These are phyloP conservation scores for Macroglossus sobrinus DNA, from an alignment of 2,113 vertebrate species.

Conservation along the genomic window DNA sequence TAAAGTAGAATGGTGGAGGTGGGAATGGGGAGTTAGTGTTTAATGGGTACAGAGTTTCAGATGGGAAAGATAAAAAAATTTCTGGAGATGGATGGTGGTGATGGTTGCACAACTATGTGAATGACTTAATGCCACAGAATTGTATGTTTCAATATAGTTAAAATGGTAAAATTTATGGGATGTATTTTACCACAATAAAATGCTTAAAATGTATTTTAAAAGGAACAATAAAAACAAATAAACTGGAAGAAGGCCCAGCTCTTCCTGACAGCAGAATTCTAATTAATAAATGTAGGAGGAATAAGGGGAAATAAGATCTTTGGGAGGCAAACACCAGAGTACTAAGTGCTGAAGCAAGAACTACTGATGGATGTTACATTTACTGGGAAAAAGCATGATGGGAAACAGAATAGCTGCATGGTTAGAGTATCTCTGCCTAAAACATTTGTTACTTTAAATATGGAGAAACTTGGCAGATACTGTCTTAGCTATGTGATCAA, in stretches of 20 bases:
- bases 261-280: neutral
- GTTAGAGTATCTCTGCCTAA: neutral
- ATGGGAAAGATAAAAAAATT: neutral
- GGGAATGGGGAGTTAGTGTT: neutral
- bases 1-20: neutral
- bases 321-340: neutral
- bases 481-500: neutral
- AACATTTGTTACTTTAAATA: conserved; percentile 24
- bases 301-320: neutral
- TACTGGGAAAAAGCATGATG: neutral
- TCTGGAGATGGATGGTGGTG: neutral
- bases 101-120: neutral
- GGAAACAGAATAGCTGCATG: neutral
- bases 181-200: neutral
- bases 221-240: neutral
- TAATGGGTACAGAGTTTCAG: neutral
- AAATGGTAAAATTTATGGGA: neutral
- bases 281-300: neutral
- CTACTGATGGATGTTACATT: neutral
- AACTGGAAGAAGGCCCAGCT: neutral
- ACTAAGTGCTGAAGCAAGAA: neutral
- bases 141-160: neutral
- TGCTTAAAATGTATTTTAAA: neutral
- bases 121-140: neutral
- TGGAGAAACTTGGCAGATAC: neutral